Percentiles rank a stretch among this genome's conserved stretches.
These are phyloP conservation scores for Eriosoma lanigerum DNA, from an alignment of 1,140 invertebrate genomes.

Conservation along the genomic window DNA sequence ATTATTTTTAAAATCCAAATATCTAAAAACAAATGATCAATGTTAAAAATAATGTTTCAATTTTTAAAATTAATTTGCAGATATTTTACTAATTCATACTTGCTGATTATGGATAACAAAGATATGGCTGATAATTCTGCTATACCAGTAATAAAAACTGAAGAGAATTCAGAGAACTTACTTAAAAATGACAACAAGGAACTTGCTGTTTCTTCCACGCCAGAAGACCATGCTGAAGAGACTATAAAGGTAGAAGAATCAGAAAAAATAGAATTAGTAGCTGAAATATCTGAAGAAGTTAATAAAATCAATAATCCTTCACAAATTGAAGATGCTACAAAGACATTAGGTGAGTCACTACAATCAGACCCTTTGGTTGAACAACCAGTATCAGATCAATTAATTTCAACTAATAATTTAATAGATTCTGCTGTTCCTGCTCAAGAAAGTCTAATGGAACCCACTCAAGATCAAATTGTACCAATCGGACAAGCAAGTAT, in stretches of 20 bases:
- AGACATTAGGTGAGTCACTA: not conserved
- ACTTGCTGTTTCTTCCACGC: not conserved
- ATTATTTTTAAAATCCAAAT: too few relatives aligned
- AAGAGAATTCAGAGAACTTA: not conserved
- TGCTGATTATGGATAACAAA: slow-evolving; percentile 15
- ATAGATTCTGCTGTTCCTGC: slow-evolving; percentile 1
- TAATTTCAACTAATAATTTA: slow-evolving; percentile 1
- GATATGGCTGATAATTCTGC: slow-evolving; percentile 22
- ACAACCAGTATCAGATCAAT: slow-evolving; percentile 9
- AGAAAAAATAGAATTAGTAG: not conserved
- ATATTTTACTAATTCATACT: slow-evolving; percentile 5
- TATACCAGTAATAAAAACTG: not conserved
- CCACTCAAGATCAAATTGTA: slow-evolving; percentile 28
- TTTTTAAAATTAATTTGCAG: slow-evolving; percentile 13
- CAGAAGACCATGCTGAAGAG: not conserved
- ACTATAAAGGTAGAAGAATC: not conserved
- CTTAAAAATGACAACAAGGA: not conserved
- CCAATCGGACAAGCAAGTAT: slow-evolving; percentile 17
- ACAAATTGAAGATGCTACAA: not conserved
- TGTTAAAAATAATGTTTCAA: too few relatives aligned
- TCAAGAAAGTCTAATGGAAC: slow-evolving; percentile 22
- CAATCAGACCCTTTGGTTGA: not conserved
- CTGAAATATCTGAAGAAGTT: not conserved
- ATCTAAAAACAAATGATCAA: too few relatives aligned
- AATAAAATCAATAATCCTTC: not conserved